Base-by-base conservation (phyloP, 2,797 vertebrate genomes). In the Fringilla coelebs region DNA sequence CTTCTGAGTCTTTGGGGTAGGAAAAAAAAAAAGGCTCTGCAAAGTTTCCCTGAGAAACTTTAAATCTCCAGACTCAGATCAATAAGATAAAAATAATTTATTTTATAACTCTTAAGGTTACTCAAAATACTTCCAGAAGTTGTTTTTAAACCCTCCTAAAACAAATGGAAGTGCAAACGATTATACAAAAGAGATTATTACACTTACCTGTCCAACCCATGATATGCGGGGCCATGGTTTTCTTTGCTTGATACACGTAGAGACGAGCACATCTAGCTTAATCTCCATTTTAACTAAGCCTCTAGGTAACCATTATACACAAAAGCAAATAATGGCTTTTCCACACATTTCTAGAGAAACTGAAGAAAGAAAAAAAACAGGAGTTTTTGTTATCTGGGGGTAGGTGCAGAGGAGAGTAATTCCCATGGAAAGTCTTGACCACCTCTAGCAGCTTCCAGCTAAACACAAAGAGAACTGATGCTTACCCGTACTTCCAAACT, bases 201-300 rank as follows among this genome's bases (percentile, higher is more conserved):
- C 58, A 36, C 96, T 96, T 93, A 99, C 99, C 98, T 98, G 98
- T 74, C 99, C 99, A 40, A 99, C 96, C 99, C 99, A 99, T 20
- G 98, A 98, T 95, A 99, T 97, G 26, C 98, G 98, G 46, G 99
- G 98, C 99, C 99, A 99, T 6, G 99, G 99, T 90, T 98, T 99
- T 86, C 98, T 99, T 89, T 99, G 98, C 93, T 99, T 99, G 98
- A 99, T 99, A 95, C 98, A 98, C 3, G 98, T 98, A 63, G 98
- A 99, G 73, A 99, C 80, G 79, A 99, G 96, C 38, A 99, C 98
- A 92, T 99, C 99, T 73, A 99, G 89, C 89, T 98, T 98, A 49
- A 99, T 89, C 80, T 99, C 98, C 99, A 99, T 99, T 84, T 8
- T 94, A 48, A 34, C 18, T 58, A 62, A 81, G 28, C 11, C 17